Evolutionary conservation across 2,888 invertebrate genomes (phyloP).

Genomic region (Atrina japonica): DNA sequence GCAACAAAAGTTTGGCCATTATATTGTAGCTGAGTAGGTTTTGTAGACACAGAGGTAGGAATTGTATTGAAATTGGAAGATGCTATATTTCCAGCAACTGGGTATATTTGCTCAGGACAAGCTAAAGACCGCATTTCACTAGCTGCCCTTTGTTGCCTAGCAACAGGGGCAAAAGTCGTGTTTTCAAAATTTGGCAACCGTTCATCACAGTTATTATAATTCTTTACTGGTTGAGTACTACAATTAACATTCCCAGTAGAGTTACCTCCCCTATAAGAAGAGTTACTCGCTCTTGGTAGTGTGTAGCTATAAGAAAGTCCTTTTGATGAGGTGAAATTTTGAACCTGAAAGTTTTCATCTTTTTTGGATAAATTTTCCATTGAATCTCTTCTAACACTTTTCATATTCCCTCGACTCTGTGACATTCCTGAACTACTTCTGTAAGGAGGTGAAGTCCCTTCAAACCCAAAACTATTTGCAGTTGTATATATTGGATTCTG

Average conservation of each 20-base stretch:
- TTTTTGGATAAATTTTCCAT: slow-evolving; percentile 9
- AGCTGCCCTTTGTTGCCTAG: not conserved
- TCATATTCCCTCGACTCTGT: not conserved
- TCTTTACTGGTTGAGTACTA: slow-evolving; percentile 10
- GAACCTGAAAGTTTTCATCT: not conserved
- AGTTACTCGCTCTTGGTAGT: slow-evolving; percentile 12
- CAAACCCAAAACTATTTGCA: no score
- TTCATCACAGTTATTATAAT: slow-evolving; percentile 1
- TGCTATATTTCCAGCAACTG: not conserved
- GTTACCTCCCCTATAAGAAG: slow-evolving; percentile 2
- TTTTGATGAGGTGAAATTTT: slow-evolving; percentile 10
- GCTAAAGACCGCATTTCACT: not conserved
- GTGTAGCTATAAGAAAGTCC: slow-evolving; percentile 21
- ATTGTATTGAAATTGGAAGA: slow-evolving; percentile 14
- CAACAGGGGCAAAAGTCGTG: not conserved
- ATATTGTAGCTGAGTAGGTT: not conserved
- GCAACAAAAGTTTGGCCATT: not conserved
- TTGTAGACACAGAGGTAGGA: not conserved
- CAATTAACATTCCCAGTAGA: not conserved
- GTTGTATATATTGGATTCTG: no score
- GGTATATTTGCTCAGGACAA: not conserved
- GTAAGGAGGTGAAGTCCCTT: no score
- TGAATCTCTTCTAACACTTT: slow-evolving; percentile 2
- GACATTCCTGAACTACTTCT: no score
- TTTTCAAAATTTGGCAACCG: no score